Conservation (phyloP, 2,113 vertebrate genomes). For the Harpagus bidentatus region DNA sequence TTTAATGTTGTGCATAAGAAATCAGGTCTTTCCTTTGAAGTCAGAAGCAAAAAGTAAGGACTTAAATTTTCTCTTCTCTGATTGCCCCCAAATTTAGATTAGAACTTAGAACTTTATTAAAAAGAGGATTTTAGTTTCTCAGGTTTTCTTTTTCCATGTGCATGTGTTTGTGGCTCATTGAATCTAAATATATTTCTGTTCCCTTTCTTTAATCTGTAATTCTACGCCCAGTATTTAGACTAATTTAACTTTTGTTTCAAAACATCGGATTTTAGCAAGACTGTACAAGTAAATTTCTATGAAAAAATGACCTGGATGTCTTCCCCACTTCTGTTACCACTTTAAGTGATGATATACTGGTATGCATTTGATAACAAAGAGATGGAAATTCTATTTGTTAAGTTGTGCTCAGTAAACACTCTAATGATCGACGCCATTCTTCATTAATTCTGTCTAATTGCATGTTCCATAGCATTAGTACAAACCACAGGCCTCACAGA, state of each 20-base stretch:
- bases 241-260: neutral
- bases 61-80: neutral
- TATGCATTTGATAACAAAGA: neutral
- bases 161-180: neutral
- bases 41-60: neutral
- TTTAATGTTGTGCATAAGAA: slow-evolving; percentile 4
- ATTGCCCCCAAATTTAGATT: neutral
- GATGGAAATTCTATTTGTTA: neutral
- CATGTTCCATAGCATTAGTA: neutral
- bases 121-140: neutral
- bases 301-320: neutral
- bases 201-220: neutral
- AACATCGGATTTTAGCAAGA: neutral
- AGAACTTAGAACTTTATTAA: neutral
- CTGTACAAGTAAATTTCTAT: neutral
- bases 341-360: neutral
- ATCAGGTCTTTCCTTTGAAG: neutral
- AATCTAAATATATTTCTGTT: neutral
- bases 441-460: neutral
- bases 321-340: neutral
- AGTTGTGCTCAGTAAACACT: neutral
- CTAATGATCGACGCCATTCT: neutral
- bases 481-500: neutral
- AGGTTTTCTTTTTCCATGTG: neutral
- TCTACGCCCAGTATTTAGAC: neutral